Evolutionary conservation across 2,888 invertebrate genomes (phyloP).

Genomic region (Heliconius charithonia): DNA sequence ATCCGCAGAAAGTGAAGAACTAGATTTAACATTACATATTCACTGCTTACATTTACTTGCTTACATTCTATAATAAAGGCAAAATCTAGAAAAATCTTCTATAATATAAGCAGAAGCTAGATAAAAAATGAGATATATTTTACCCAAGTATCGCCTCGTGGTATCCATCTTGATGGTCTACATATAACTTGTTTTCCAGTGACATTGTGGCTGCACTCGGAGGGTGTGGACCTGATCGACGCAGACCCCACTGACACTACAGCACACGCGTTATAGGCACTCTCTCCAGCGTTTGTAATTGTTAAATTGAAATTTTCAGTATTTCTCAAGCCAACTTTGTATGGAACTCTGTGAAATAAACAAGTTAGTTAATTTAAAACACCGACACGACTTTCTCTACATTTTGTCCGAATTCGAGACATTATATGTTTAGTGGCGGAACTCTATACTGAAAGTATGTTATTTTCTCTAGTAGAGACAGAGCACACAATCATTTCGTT

Average conservation of each 20-base stretch:
- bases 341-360: conserved; percentile 39
- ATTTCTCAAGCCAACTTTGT: conserved; percentile 57
- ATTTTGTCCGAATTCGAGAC: background rate
- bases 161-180: conserved; percentile 28
- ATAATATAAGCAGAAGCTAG: background rate
- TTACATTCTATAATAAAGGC: background rate
- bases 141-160: conserved; percentile 43
- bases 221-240: conserved; percentile 43
- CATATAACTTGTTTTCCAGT: conserved; percentile 35
- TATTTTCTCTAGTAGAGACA: background rate
- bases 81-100: background rate
- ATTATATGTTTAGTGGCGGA: background rate
- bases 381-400: background rate
- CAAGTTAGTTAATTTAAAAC: too few relatives aligned
- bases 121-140: background rate
- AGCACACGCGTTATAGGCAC: conserved; percentile 61
- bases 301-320: conserved; percentile 47
- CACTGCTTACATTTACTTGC: background rate
- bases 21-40: background rate
- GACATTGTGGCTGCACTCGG: conserved; percentile 40
- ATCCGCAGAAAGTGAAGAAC: background rate
- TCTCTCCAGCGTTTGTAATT: conserved; percentile 57
- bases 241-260: conserved; percentile 47
- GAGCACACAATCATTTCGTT: too few relatives aligned
- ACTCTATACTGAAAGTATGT: background rate